Base-by-base conservation (phyloP, 2,888 invertebrate species). In the Belgica antarctica region DNA sequence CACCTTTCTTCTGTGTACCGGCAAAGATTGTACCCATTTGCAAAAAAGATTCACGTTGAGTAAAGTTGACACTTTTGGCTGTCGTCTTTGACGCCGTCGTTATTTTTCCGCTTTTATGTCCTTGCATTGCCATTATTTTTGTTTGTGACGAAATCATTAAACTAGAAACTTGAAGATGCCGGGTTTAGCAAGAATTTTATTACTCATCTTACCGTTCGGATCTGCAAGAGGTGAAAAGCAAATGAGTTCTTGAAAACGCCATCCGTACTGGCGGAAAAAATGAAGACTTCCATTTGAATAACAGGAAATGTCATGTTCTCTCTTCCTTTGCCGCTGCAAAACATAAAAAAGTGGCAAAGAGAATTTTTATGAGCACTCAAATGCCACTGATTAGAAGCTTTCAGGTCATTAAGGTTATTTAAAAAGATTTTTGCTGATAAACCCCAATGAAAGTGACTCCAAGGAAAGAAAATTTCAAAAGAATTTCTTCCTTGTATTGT, bases 331-430 rank as follows among this genome's bases (percentile, higher is more conserved):
- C n/a, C n/a, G n/a, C n/a, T n/a, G n/a, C n/a, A n/a, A n/a, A n/a
- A n/a, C n/a, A n/a, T n/a, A n/a, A 31, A 31, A 31, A 52, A 52
- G 52, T n/a, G 22, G 52, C 19, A 52, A 52, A 19, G 17, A 8
- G 25, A 59, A 25, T 59, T 59, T 59, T 59, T 59, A 59, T 59
- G 25, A 59, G 59, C 25, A 22, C 3, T n/a, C n/a, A n/a, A n/a
- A n/a, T n/a, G n/a, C n/a, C n/a, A n/a, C n/a, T 46, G 59, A 59
- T 59, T 27, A 59, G 59, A 59, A 59, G 59, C 59, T 59, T 59
- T 59, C 27, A 59, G 59, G 25, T 59, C 59, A 25, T 59, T 59
- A 59, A 59, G 19, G 46, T 46, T 46, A 17, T 12, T 4, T 7
- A 46, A 27, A 19, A 19, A 27, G 59, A 59, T 59, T 12, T 59